These are phyloP conservation scores for Chelon labrosus DNA, from an alignment of 2,797 vertebrate species.

Conservation along the genomic window DNA sequence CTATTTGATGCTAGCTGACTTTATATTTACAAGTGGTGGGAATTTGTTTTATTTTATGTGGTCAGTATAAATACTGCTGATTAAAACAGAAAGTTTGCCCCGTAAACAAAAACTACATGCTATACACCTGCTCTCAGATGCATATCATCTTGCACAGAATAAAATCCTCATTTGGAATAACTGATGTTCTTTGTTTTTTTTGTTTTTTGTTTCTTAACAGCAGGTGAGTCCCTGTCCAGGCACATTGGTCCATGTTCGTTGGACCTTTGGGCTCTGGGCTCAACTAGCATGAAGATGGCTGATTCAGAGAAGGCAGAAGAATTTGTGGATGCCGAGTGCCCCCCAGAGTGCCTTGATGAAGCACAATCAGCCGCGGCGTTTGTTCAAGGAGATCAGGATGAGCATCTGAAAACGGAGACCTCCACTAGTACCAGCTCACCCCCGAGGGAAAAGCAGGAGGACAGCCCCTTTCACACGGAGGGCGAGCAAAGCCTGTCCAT, in stretches of 20 bases:
- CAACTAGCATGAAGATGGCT: conserved; percentile 96
- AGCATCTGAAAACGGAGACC: conserved; percentile 87
- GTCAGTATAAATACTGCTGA: background rate
- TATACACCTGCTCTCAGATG: background rate
- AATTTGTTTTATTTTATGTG: background rate
- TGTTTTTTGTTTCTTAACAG: conserved; percentile 42
- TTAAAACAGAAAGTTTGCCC: background rate
- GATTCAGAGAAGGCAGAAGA: conserved; percentile 92
- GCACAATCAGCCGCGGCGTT: conserved; percentile 80
- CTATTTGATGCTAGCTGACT: background rate
- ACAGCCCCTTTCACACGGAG: conserved; percentile 83
- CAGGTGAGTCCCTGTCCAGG: conserved; percentile 82
- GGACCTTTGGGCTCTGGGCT: conserved; percentile 81
- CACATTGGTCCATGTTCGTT: conserved; percentile 82
- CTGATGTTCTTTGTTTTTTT: background rate
- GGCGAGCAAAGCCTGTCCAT: conserved; percentile 89
- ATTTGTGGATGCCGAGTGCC: conserved; percentile 88
- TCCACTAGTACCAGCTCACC: conserved; percentile 82
- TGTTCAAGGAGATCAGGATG: conserved; percentile 84
- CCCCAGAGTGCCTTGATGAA: conserved; percentile 85
- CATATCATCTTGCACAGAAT: background rate
- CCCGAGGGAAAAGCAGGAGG: conserved; percentile 82
- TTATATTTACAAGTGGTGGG: background rate
- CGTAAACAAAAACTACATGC: background rate
- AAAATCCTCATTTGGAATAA: background rate